Base-by-base conservation (phyloP, 2,113 vertebrate species). In the Gymnarchus niloticus region DNA sequence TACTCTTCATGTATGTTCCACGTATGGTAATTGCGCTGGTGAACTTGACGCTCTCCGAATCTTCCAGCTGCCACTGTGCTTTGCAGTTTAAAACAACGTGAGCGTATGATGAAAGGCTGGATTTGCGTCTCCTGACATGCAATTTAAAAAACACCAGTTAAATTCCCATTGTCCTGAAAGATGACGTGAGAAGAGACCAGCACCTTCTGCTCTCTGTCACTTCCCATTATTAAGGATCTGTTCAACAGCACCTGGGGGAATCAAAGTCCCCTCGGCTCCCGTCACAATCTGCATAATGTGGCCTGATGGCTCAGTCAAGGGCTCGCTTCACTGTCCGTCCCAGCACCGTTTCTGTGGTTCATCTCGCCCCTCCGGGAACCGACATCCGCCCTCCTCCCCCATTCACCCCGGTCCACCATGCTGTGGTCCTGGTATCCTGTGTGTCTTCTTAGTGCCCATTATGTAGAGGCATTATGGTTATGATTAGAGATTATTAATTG, bases 201-300 rank as follows among this genome's bases (percentile, higher is more conserved):
- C 90, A 89, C 94, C 90, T 87, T 95, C 95, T 96, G 96, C 93
- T 96, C 93, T 91, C 91, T 95, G 95, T 96, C 95, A 95, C 94
- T 96, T 95, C 91, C 91, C 92, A 94, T 95, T 94, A 95, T 92
- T 93, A 93, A 94, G 90, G 93, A 94, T 91, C 90, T 92, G 91
- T 92, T 93, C 92, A 90, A 93, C 91, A 93, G 90, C 93, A 93
- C 94, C 94, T 94, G 92, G 90, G 95, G 95, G 94, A 94, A 95
- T 95, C 90, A 92, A 92, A 94, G 92, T 88, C 92, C 92, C 84
- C 91, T 89, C 91, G 87, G 89, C 88, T 94, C 89, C 91, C 87
- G 88, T 92, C 92, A 93, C 90, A 92, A 93, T 94, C 93, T 94
- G 92, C 93, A 94, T 95, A 95, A 94, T 93, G 89, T 91, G 92